Evolutionary conservation across 2,888 invertebrate genomes (phyloP), one percentile per base, ranked within the genome.

Genomic region (Nemotelus nigrinus): DNA sequence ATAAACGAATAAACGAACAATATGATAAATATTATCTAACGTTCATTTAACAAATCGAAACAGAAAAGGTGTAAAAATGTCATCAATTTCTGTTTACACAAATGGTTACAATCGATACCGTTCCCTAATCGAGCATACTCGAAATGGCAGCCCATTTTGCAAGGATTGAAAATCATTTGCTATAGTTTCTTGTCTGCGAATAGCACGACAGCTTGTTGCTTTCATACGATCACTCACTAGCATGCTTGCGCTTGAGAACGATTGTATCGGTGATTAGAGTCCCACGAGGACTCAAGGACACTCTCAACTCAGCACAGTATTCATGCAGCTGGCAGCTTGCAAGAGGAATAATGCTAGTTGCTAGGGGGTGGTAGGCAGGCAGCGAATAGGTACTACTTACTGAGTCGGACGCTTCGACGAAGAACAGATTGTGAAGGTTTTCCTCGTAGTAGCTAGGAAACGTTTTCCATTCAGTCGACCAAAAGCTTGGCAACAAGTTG

Each of bases 401-500:
- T 25, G 25, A 25, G 25, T 25, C 25, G 25, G 25, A 25, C 25
- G 25, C 25, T 25, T 25, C 1, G 25, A 1, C 25, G 25, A 25
- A 25, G 25, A 25, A 25, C 25, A 25, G 25, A 25, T 25, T 25
- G 25, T 25, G 25, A 25, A 25, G 25, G 25, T 25, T 25, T n/a
- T 55, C 57, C 6, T 6, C 43, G 10, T 47, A 48, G 47, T 44
- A 53, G 71, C 44, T 10, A 39, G 57, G 4, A 71, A 47, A 5
- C 43, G 6, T 47, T 45, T 47, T 8, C 43, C 44, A 8, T n/a
- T 71, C 71, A 55, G 71, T 71, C 44, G 71, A n/a, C 57, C 43
- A 7, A n/a, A 71, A 71, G 71, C 71, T 71, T 71, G 71, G 71
- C 71, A 71, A 71, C 71, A 71, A 45, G 71, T 57, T 53, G 43